These are phyloP conservation scores for Cololabis saira DNA, from an alignment of 2,113 vertebrate genomes.

Conservation along the genomic window DNA sequence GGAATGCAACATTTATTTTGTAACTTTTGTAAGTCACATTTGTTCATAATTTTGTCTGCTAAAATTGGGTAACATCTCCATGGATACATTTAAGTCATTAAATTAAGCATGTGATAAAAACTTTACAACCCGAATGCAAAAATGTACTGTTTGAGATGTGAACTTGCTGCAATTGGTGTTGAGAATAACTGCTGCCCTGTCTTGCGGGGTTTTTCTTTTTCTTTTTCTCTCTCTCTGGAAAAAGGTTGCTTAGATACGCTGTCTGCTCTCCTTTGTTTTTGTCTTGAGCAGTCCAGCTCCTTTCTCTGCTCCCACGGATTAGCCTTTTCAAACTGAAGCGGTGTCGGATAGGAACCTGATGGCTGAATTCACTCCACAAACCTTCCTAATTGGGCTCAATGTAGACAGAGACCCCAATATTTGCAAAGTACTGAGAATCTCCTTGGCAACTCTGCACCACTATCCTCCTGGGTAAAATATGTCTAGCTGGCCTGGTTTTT, in stretches of 20 bases:
- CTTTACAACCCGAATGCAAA: no score
- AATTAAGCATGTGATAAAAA: no score
- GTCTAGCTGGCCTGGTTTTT: not conserved
- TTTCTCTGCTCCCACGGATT: conserved; percentile 38
- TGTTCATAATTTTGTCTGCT: no score
- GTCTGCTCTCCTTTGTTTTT: conserved; percentile 23
- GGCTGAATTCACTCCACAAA: conserved; percentile 45
- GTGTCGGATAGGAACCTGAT: conserved; percentile 28
- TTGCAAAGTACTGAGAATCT: conserved; percentile 40
- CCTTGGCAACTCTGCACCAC: conserved; percentile 35
- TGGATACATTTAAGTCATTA: no score
- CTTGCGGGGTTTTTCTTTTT: not conserved
- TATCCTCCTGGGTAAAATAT: conserved; percentile 24
- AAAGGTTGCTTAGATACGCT: conserved; percentile 31
- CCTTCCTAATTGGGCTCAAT: conserved; percentile 67
- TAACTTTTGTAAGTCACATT: no score
- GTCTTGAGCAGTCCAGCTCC: conserved; percentile 15
- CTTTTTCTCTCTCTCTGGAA: not conserved
- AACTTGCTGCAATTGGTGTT: not conserved
- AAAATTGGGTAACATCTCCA: no score
- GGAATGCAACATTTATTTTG: no score
- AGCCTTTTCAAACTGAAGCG: conserved; percentile 40
- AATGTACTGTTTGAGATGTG: not conserved
- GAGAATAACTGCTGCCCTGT: not conserved
- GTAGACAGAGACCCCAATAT: no score